Percentiles rank a stretch among this genome's conserved stretches.
Evolutionary conservation across 2,888 invertebrate species (phyloP).

Genomic region (Liposcelis brunnea): DNA sequence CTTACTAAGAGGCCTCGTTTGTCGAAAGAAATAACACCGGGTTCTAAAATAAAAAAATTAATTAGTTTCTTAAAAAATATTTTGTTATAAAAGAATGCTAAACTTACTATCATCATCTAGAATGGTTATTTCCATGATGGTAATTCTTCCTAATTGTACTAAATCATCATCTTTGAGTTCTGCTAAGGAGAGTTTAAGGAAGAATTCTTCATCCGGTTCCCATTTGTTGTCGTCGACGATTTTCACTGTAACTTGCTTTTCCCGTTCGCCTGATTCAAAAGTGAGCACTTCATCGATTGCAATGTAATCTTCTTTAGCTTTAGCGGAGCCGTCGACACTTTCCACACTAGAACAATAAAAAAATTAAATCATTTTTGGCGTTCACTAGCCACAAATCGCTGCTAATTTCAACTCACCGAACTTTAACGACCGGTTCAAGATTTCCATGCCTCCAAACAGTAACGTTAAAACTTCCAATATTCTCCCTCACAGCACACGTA

Average conservation of each 20-base stretch:
- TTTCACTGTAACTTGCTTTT: conserved; percentile 30
- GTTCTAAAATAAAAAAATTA: conserved; percentile 29
- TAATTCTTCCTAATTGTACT: conserved; percentile 31
- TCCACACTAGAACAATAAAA: conserved; percentile 29
- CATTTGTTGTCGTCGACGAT: conserved; percentile 38
- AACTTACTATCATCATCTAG: conserved; percentile 37
- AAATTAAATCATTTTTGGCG: too few species aligned
- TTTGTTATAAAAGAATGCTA: neutral
- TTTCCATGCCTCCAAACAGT: conserved; percentile 31
- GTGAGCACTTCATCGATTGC: conserved; percentile 31
- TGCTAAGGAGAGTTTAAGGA: conserved; percentile 30
- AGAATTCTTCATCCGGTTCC: conserved; percentile 43
- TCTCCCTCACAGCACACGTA: conserved; percentile 34
- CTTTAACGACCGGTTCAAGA: conserved; percentile 26
- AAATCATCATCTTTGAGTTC: conserved; percentile 20
- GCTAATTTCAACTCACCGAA: conserved; percentile 28
- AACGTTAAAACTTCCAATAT: conserved; percentile 29
- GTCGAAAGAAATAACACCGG: conserved; percentile 34
- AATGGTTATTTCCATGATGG: conserved; percentile 38
- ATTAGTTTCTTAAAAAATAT: conserved; percentile 1
- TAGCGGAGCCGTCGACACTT: conserved; percentile 39
- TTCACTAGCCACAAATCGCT: too few species aligned
- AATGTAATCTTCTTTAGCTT: conserved; percentile 34
- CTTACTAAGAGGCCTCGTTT: conserved; percentile 36
- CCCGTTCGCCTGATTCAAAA: conserved; percentile 31